Percentiles rank a stretch among this genome's conserved stretches.
phyloP scores from a whole-genome alignment of 2,797 vertebrate species.

The Hippoglossus hippoglossus region DNA sequence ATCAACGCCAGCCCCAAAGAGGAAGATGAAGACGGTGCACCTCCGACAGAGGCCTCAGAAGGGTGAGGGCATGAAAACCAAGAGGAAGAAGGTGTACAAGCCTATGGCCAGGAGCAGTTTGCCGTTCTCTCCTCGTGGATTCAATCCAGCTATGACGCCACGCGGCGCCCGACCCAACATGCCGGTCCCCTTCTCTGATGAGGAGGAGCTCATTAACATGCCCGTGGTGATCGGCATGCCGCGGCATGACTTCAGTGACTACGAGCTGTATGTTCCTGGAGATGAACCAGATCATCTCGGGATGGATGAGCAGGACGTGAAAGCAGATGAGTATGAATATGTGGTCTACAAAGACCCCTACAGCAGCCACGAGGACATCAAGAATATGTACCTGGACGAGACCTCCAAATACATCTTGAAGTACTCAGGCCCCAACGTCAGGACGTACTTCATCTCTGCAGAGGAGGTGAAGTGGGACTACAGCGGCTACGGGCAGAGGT shows the following conservation, averaged over 20 bases:
- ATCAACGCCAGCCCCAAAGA: slow-evolving; percentile 45
- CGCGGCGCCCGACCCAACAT: slow-evolving; percentile 63
- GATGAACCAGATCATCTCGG: slow-evolving; percentile 54
- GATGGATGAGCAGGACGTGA: not conserved
- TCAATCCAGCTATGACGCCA: slow-evolving; percentile 64
- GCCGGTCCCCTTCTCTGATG: slow-evolving; percentile 51
- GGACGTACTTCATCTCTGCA: slow-evolving; percentile 91
- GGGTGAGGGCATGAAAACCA: slow-evolving; percentile 81
- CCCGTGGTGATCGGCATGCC: slow-evolving; percentile 88
- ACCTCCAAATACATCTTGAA: slow-evolving; percentile 86
- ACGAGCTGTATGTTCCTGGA: slow-evolving; percentile 81
- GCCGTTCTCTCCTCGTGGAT: slow-evolving; percentile 75
- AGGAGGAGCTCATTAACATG: slow-evolving; percentile 67
- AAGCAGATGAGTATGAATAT: slow-evolving; percentile 80
- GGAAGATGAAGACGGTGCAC: slow-evolving; percentile 61
- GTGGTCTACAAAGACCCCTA: slow-evolving; percentile 91
- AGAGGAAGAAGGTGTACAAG: slow-evolving; percentile 78
- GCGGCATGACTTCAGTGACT: slow-evolving; percentile 87
- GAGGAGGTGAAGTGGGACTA: slow-evolving; percentile 95
- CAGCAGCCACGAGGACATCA: slow-evolving; percentile 71
- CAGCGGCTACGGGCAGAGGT: slow-evolving; percentile 84
- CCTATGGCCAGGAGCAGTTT: slow-evolving; percentile 61
- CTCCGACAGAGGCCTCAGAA: slow-evolving; percentile 64
- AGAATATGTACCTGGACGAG: slow-evolving; percentile 81
- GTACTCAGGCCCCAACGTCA: slow-evolving; percentile 79